These are phyloP conservation scores for Zenarchopterus dispar DNA, from an alignment of 2,797 vertebrate genomes.

Conservation along the genomic window DNA sequence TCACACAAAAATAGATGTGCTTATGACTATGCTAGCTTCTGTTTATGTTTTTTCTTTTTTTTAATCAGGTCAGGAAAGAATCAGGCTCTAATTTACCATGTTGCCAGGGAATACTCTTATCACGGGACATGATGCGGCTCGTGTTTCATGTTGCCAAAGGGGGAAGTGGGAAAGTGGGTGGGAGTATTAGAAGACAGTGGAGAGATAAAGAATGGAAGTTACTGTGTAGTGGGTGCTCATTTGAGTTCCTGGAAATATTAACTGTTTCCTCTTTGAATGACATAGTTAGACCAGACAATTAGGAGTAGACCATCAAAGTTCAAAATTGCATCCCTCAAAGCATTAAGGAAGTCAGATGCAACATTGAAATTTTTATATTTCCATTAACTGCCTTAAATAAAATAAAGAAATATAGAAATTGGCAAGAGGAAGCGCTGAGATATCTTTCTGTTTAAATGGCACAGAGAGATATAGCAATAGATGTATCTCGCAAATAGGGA, in stretches of 20 bases:
- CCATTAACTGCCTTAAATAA: no score
- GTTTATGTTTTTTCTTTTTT: slow-evolving; percentile 9
- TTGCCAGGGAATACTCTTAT: slow-evolving; percentile 9
- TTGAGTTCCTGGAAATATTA: background rate
- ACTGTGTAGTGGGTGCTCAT: slow-evolving; percentile 3
- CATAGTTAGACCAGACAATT: no score
- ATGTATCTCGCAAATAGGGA: no score
- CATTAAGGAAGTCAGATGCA: no score
- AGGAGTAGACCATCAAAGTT: no score
- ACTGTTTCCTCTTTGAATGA: no score
- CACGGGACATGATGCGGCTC: slow-evolving; percentile 7
- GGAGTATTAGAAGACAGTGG: slow-evolving; percentile 17
- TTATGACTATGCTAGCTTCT: slow-evolving; percentile 5
- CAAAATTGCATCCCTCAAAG: no score
- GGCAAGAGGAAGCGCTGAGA: no score
- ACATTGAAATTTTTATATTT: no score
- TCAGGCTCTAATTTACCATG: slow-evolving; percentile 16
- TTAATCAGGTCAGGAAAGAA: slow-evolving; percentile 22
- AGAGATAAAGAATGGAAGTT: slow-evolving; percentile 12
- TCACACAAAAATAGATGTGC: slow-evolving; percentile 33
- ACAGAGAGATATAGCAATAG: no score
- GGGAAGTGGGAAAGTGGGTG: background rate
- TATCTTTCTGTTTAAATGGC: no score
- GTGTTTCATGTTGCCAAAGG: slow-evolving; percentile 18
- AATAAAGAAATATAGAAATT: no score